Conservation (phyloP, 2,888 invertebrate genomes). For the Dromius quadrimaculatus region DNA sequence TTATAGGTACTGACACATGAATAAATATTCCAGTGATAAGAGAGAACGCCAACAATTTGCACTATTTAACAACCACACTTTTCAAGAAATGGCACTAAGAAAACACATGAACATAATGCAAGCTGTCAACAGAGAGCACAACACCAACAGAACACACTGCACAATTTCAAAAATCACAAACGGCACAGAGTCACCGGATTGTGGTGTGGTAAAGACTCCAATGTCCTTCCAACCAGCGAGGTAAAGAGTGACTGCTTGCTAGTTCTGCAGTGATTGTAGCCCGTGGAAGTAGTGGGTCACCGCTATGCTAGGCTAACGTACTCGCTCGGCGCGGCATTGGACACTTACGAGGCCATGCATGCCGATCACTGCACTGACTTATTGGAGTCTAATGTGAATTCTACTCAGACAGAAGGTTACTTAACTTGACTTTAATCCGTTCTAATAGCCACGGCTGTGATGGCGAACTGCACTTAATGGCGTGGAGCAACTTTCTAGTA, state of each 20-base stretch:
- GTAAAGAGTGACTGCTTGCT: slow-evolving; percentile 57
- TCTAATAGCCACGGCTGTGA: background rate
- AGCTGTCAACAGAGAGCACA: background rate
- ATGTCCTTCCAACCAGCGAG: slow-evolving; percentile 58
- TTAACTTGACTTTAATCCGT: background rate
- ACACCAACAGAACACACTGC: slow-evolving; percentile 36
- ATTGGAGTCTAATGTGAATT: slow-evolving; percentile 46
- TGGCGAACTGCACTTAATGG: slow-evolving; percentile 12
- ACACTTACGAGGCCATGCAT: slow-evolving; percentile 34
- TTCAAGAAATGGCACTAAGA: background rate
- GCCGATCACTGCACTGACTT: slow-evolving; percentile 13
- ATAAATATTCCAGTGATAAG: background rate
- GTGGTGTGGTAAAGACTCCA: slow-evolving; percentile 55
- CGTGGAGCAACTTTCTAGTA: slow-evolving; percentile 38
- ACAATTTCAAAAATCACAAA: slow-evolving; percentile 56
- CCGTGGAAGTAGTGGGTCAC: slow-evolving; percentile 61
- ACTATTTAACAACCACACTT: background rate
- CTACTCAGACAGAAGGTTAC: slow-evolving; percentile 47
- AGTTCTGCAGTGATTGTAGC: slow-evolving; percentile 57
- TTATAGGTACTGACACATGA: slow-evolving; percentile 12
- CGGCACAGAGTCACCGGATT: slow-evolving; percentile 27
- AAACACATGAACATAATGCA: background rate
- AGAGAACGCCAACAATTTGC: background rate
- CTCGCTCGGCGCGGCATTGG: slow-evolving; percentile 53
- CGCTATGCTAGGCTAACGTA: slow-evolving; percentile 60